phyloP scores from a whole-genome alignment of 2,797 vertebrate species.

The Mus caroli region DNA sequence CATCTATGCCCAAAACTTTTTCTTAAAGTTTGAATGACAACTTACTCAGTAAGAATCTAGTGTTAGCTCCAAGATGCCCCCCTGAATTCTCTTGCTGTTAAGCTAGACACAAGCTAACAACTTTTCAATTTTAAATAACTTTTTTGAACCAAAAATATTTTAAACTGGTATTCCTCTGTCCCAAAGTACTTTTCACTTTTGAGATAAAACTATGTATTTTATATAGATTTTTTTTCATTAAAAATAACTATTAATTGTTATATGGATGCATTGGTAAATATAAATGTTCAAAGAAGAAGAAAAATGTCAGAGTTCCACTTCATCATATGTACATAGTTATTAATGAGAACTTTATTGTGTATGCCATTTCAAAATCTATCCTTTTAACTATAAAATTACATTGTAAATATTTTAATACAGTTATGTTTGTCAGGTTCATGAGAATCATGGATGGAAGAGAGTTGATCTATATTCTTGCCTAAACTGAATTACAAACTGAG shows the following conservation, averaged over 20 bases:
- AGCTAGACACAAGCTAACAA: conserved; percentile 25
- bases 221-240: conserved; percentile 29
- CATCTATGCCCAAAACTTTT: background rate
- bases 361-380: conserved; percentile 5
- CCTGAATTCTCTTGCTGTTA: conserved; percentile 52
- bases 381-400: conserved; percentile 35
- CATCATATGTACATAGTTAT: background rate
- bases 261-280: background rate
- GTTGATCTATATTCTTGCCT: background rate
- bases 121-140: conserved; percentile 27
- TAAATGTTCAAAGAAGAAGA: background rate
- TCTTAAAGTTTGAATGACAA: conserved; percentile 40
- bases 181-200: background rate
- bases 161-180: conserved; percentile 44
- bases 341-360: background rate
- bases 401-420: conserved; percentile 1
- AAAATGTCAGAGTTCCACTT: background rate
- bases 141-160: background rate
- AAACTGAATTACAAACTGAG: background rate
- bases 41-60: background rate
- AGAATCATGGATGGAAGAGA: background rate
- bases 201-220: background rate
- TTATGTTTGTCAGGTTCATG: background rate
- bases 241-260: background rate
- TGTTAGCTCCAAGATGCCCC: conserved; percentile 1